A percentile compares a stretch with the other conserved stretches of the same genome.
Evolutionary conservation across 2,888 invertebrate species (phyloP).

Genomic region (Habrosyne pyritoides): DNA sequence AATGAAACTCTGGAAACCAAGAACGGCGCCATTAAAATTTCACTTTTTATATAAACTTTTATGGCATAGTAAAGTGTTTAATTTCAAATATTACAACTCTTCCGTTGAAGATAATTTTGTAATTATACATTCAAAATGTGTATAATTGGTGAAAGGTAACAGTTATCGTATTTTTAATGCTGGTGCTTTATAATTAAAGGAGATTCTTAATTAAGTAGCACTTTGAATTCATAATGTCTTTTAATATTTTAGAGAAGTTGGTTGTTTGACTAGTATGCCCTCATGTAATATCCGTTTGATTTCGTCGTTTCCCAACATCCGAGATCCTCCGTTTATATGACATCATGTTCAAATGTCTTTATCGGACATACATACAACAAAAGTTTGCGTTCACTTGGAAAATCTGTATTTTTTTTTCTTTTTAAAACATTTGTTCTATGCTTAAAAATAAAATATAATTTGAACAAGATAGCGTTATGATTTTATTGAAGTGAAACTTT

Average conservation of each 20-base stretch:
- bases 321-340: background rate
- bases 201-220: background rate
- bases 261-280: too few species aligned
- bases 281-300: background rate
- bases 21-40: slow-evolving; percentile 23
- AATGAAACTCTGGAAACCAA: slow-evolving; percentile 19
- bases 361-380: too few species aligned
- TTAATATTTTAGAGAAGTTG: background rate
- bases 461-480: too few species aligned
- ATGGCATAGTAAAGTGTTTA: slow-evolving; percentile 15
- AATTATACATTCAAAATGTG: slow-evolving; percentile 1
- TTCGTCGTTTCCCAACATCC: background rate
- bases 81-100: background rate
- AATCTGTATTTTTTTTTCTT: too few species aligned
- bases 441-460: too few species aligned
- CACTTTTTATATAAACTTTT: slow-evolving; percentile 36
- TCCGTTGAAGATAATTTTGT: background rate
- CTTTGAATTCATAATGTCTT: background rate
- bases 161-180: background rate
- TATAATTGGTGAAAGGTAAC: slow-evolving; percentile 2
- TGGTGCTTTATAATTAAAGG: background rate
- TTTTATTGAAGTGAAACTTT: too few species aligned
- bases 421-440: too few species aligned
- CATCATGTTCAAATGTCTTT: background rate
- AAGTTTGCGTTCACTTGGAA: too few species aligned